Evolutionary conservation across 2,888 invertebrate genomes (phyloP), one percentile per base, ranked within the genome.

Genomic region (Phaonia tiefii): DNA sequence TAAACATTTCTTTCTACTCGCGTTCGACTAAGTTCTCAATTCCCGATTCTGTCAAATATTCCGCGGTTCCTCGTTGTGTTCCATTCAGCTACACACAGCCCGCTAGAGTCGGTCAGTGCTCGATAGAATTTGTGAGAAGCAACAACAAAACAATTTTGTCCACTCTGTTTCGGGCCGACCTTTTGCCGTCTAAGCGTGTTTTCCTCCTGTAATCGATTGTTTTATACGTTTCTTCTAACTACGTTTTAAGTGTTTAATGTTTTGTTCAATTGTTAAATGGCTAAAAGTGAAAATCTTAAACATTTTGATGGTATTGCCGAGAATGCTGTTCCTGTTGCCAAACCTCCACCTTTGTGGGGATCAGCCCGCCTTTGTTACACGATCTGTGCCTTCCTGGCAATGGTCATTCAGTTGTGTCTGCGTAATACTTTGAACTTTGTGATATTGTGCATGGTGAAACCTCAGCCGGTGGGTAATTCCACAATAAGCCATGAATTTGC

Each of bases 401-500:
- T 89, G 80, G 82, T 89, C 5, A 84, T 87, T 13, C 89, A 91
- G 2, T 85, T 91, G 58, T 86, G 89, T 56, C 88, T 92, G 86
- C 89, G 92, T 8, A 91, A 92, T 73, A 92, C 92, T 85, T 88
- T 93, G 49, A 92, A 92, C 83, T 91, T 93, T 80, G 91, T 92
- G 3, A 91, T 93, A 63, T 90, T 93, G 2, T 92, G 92, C 84
- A 93, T 93, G 93, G 92, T 92, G 15, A 91, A 91, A 79, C 86
- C 88, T 3, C 89, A 89, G 2, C 72, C 70, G n/a, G 83, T 78
- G 51, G 66, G 74, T 84, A 86, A 46, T 71, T 15, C 0, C 5
- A 74, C 5, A 13, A 63, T 20, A 7, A 20, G 2, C 22, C 60
- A 44, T 58, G 22, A 44, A 20, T 17, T 42, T 7, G 25, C n/a